A percentile compares a stretch with the other conserved stretches of the same genome.
Evolutionary conservation across 2,797 vertebrate genomes (phyloP).

Genomic region (Channa striata): DNA sequence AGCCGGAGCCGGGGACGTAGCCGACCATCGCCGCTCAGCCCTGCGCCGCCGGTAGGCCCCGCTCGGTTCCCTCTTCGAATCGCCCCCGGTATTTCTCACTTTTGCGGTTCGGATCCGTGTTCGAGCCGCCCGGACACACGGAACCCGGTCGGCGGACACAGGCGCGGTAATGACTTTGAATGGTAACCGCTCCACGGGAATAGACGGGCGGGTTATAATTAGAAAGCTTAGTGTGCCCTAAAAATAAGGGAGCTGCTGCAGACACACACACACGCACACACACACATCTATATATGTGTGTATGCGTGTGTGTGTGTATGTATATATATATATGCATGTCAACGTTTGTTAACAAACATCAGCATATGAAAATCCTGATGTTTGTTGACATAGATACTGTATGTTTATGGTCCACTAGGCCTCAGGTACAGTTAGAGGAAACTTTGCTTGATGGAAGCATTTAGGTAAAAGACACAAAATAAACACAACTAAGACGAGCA

Average conservation of each 20-base stretch:
- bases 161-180: conserved; percentile 62
- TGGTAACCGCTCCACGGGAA: conserved; percentile 58
- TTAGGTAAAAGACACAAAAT: no score
- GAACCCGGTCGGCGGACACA: conserved; percentile 7
- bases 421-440: no score
- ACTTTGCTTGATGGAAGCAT: no score
- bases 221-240: conserved; percentile 62
- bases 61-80: conserved; percentile 6
- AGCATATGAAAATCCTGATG: no score
- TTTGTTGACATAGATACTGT: no score
- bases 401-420: no score
- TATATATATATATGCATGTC: no score
- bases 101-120: background rate
- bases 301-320: no score
- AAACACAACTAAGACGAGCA: no score
- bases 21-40: conserved; percentile 33
- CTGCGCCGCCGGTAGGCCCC: conserved; percentile 65
- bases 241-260: conserved; percentile 42
- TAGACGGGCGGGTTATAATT: conserved; percentile 71
- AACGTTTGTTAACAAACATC: no score
- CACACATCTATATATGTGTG: no score
- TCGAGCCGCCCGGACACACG: conserved; percentile 2
- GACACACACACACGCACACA: no score
- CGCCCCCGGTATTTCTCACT: background rate
- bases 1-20: conserved; percentile 17